Evolutionary conservation across 2,888 invertebrate species (phyloP), one percentile per base, ranked within the genome.

Genomic region (Morinoia aosen): DNA sequence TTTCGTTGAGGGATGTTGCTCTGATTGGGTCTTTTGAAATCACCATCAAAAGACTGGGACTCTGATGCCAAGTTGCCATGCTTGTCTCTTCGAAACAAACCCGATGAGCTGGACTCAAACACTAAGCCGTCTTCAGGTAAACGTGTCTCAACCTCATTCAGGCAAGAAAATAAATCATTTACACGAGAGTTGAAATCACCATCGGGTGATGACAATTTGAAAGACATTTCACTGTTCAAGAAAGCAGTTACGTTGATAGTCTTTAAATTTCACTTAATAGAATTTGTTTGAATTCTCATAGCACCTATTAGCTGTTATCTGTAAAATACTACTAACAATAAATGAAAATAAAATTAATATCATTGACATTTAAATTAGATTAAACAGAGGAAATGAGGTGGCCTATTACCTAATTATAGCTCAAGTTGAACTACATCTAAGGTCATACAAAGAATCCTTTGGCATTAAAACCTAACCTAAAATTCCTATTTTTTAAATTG

Each of bases 1-100:
- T 94, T 94, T 58, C 58, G 39, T n/a, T 94, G 94, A 94, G 94
- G 94, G 12, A 94, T 94, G 58, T 94, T 94, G 33, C 94, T 94
- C 25, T 57, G n/a, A 39, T 57, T 58, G 8, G 94, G 94, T n/a
- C 57, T 58, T 58, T 58, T 94, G 94, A 94, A 94, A 39, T n/a
- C 33, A 25, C 94, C 58, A 58, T 94, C 94, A 58, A 58, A 57
- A 94, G 94, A 19, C 19, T 56, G 40, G 19, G 57, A 58, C 58
- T 7, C 58, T 14, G 58, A n/a, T 57, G 57, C 25, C 58, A 58
- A 58, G n/a, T 57, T 58, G 57, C 94, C 94, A n/a, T 39, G 12
- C 48, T 94, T 94, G 58, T 58, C 58, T 16, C 58, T 58, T 19
- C 33, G 58, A 58, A 57, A 58, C 58, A 58, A 58, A 16, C 94